phyloP scores from a whole-genome alignment of 2,888 invertebrate species.

The Ferrisia virgata region DNA sequence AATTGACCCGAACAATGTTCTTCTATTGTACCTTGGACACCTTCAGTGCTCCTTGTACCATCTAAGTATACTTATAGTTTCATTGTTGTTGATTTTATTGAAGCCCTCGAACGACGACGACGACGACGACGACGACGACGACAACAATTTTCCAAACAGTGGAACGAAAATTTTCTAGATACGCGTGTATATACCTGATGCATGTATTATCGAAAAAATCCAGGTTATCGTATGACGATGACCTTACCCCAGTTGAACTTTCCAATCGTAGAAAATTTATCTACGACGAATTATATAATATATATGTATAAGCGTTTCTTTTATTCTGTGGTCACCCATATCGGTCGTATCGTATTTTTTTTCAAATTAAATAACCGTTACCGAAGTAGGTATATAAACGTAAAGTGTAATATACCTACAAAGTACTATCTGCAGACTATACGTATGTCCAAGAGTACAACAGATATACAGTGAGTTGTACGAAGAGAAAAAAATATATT shows the following conservation, averaged over 20 bases:
- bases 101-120: not conserved
- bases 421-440: not conserved
- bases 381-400: not conserved
- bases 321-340: no score
- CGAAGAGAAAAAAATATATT: no score
- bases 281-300: not conserved
- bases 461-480: no score
- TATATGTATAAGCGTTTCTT: no score
- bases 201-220: not conserved
- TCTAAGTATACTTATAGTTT: no score
- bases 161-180: not conserved
- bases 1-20: conserved; percentile 15
- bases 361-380: conserved; percentile 8
- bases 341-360: not conserved
- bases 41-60: not conserved
- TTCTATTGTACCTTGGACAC: not conserved
- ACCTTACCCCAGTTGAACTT: not conserved
- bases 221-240: not conserved
- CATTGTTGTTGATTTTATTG: not conserved
- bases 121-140: not conserved
- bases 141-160: not conserved
- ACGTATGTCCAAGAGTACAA: not conserved
- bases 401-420: not conserved
- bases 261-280: not conserved
- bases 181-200: not conserved